Conservation (phyloP, 2,888 invertebrate species). For the Brachyopa scutellaris region DNA sequence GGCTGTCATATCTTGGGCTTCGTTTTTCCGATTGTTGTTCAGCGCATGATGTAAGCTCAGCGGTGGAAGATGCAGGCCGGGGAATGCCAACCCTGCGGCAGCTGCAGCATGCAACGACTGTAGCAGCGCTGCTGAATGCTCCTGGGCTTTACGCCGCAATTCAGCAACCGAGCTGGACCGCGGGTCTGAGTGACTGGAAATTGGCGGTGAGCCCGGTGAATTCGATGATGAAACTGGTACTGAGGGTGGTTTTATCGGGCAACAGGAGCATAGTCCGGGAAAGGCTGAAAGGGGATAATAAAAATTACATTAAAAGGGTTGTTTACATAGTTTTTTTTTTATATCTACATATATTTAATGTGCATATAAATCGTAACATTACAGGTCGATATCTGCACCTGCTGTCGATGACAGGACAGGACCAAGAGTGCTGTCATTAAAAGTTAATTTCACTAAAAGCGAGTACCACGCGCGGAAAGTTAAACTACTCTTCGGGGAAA, state of each 20-base stretch:
- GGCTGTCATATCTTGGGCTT: slow-evolving; percentile 81
- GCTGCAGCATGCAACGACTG: slow-evolving; percentile 87
- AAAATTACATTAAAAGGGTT: slow-evolving; percentile 41
- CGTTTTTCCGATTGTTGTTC: slow-evolving; percentile 77
- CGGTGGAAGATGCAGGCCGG: slow-evolving; percentile 82
- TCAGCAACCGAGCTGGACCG: slow-evolving; percentile 95
- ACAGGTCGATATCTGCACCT: slow-evolving; percentile 64
- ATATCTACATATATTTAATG: slow-evolving; percentile 41
- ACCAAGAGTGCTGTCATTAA: slow-evolving; percentile 64
- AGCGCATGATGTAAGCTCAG: slow-evolving; percentile 81
- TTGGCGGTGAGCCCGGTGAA: slow-evolving; percentile 79
- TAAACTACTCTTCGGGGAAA: slow-evolving; percentile 71
- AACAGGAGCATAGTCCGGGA: slow-evolving; percentile 91
- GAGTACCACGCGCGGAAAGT: slow-evolving; percentile 68
- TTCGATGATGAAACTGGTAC: slow-evolving; percentile 78
- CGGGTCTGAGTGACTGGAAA: slow-evolving; percentile 83
- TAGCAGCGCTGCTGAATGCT: slow-evolving; percentile 94
- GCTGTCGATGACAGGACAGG: slow-evolving; percentile 53
- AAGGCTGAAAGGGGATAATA: slow-evolving; percentile 84
- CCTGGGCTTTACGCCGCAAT: slow-evolving; percentile 94
- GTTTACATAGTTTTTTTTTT: no score
- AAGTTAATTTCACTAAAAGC: slow-evolving; percentile 75
- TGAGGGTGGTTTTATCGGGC: slow-evolving; percentile 86
- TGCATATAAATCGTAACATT: slow-evolving; percentile 50
- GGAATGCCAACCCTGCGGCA: slow-evolving; percentile 82